phyloP scores from a whole-genome alignment of 2,113 vertebrate genomes.

The Anguilla rostrata region DNA sequence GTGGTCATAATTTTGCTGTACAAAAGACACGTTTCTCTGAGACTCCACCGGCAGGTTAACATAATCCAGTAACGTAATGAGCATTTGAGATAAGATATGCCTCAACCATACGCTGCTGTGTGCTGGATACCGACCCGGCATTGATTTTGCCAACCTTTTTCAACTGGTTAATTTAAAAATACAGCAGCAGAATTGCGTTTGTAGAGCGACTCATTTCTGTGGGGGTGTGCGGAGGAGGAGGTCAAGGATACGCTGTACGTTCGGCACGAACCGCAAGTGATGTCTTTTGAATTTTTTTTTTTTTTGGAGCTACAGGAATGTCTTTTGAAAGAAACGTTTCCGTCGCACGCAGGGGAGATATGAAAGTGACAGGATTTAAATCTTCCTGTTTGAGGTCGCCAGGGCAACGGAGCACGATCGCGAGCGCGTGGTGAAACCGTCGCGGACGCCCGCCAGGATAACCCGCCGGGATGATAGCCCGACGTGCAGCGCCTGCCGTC shows the following conservation, averaged over 20 bases:
- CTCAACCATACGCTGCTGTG: too few species aligned
- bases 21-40: too few species aligned
- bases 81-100: too few species aligned
- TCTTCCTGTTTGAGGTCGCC: conserved; percentile 28
- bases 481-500: neutral
- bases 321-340: conserved; percentile 41
- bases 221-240: neutral
- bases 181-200: neutral
- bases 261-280: neutral
- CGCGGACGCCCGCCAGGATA: neutral
- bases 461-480: neutral
- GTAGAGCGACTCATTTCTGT: neutral
- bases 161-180: neutral
- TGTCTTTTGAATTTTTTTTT: too few species aligned
- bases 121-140: too few species aligned
- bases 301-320: conserved; percentile 9
- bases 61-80: too few species aligned
- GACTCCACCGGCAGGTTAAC: too few species aligned
- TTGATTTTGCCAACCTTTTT: too few species aligned
- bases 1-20: neutral
- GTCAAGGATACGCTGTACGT: neutral
- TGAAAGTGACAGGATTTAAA: conserved; percentile 43
- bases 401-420: conserved; percentile 31
- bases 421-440: conserved; percentile 21
- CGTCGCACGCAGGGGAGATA: conserved; percentile 39